These are phyloP conservation scores for Euproctis similis DNA, from an alignment of 2,888 invertebrate genomes.

Conservation along the genomic window DNA sequence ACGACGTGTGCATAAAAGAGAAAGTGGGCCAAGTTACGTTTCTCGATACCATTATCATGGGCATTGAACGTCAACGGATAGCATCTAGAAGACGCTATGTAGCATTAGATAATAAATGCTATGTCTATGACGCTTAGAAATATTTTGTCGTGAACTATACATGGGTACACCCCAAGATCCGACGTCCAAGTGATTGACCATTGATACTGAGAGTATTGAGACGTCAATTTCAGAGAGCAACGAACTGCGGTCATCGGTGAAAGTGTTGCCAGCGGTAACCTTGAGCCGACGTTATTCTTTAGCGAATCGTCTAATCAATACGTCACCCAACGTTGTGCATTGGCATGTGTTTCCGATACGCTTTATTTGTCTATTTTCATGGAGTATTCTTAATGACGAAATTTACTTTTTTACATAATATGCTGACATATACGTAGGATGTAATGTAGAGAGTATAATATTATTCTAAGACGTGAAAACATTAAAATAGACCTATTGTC, in stretches of 20 bases:
- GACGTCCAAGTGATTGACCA: slow-evolving; percentile 35
- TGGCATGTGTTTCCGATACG: slow-evolving; percentile 18
- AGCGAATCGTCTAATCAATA: slow-evolving; percentile 61
- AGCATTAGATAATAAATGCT: slow-evolving; percentile 28
- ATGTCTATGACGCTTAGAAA: slow-evolving; percentile 23
- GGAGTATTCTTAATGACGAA: no score
- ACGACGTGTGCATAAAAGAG: slow-evolving; percentile 69
- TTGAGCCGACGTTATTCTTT: slow-evolving; percentile 59
- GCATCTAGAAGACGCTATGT: slow-evolving; percentile 33
- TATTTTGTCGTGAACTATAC: slow-evolving; percentile 20
- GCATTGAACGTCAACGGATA: slow-evolving; percentile 68
- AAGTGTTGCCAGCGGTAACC: slow-evolving; percentile 71
- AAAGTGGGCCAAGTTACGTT: slow-evolving; percentile 76
- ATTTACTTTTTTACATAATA: no score
- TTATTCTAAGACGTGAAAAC: no score
- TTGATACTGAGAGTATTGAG: slow-evolving; percentile 34
- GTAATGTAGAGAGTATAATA: no score
- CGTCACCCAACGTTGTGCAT: slow-evolving; percentile 39
- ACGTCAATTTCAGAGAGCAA: slow-evolving; percentile 70
- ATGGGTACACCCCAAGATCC: slow-evolving; percentile 25
- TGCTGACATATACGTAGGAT: no score
- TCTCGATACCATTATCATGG: slow-evolving; percentile 70
- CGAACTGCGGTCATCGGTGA: slow-evolving; percentile 61
- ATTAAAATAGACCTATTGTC: no score
- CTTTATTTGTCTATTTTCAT: no score